Percentiles rank a stretch among this genome's conserved stretches.
These are phyloP conservation scores for Boloria euphrosyne DNA, from an alignment of 2,888 invertebrate genomes.

Conservation along the genomic window DNA sequence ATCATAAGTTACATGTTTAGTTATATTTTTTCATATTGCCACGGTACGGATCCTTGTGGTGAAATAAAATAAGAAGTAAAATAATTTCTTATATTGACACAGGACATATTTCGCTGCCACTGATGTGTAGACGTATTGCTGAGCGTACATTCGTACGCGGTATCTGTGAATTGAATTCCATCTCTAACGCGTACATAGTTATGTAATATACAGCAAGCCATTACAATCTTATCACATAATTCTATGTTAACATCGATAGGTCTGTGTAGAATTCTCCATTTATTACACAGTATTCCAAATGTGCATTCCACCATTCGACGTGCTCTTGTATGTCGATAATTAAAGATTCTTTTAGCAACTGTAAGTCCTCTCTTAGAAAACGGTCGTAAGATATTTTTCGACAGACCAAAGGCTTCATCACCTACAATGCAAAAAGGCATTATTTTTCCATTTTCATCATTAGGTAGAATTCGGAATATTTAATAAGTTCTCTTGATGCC, in stretches of 20 bases:
- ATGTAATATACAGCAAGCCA: no score
- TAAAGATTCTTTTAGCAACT: slow-evolving; percentile 17
- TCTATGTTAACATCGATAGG: no score
- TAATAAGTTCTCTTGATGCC: slow-evolving; percentile 30
- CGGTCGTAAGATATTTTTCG: slow-evolving; percentile 28
- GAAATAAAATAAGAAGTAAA: slow-evolving; percentile 12
- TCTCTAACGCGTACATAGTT: no score
- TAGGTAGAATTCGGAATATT: slow-evolving; percentile 20
- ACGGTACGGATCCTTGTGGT: slow-evolving; percentile 6
- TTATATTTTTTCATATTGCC: slow-evolving; percentile 17
- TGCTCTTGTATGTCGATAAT: slow-evolving; percentile 24
- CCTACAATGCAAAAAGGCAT: slow-evolving; percentile 25
- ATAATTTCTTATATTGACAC: slow-evolving; percentile 2
- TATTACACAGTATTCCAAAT: slow-evolving; percentile 39
- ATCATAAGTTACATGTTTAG: slow-evolving; percentile 4
- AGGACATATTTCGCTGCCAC: background rate
- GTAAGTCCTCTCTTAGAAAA: slow-evolving; percentile 18
- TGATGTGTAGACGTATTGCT: slow-evolving; percentile 2
- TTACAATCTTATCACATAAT: no score
- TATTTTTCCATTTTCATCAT: slow-evolving; percentile 9
- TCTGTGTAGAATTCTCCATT: slow-evolving; percentile 32
- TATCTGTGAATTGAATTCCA: no score
- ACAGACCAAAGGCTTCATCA: slow-evolving; percentile 23
- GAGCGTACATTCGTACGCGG: slow-evolving; percentile 4
- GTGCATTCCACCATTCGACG: slow-evolving; percentile 41